These are phyloP conservation scores for Trematomus loennbergii DNA, from an alignment of 2,113 vertebrate species.

Conservation along the genomic window DNA sequence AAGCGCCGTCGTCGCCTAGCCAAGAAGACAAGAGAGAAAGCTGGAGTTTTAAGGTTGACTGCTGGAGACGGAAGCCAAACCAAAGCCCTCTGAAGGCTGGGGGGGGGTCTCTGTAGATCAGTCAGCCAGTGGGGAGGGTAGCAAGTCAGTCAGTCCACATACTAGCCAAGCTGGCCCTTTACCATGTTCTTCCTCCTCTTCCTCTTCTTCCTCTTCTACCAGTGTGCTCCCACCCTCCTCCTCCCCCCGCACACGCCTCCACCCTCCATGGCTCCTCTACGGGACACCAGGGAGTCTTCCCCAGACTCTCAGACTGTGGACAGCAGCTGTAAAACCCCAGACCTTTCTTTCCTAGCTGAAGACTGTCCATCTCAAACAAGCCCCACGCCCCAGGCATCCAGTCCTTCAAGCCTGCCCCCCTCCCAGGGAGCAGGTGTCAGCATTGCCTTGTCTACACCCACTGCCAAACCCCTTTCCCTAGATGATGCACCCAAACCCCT, in stretches of 20 bases:
- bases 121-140: constrained; percentile 50
- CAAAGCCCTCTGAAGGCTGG: constrained; percentile 72
- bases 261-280: constrained; percentile 65
- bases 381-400: constrained; percentile 59
- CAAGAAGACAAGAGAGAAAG: constrained; percentile 80
- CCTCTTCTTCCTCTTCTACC: constrained; percentile 79
- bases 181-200: constrained; percentile 84
- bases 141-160: constrained; percentile 78
- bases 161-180: constrained; percentile 75
- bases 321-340: constrained; percentile 93
- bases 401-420: constrained; percentile 65
- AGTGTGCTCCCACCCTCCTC: constrained; percentile 82
- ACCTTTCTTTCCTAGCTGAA: constrained; percentile 87
- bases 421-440: constrained; percentile 57
- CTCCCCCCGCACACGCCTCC: constrained; percentile 82
- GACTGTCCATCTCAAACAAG: constrained; percentile 77
- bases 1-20: constrained; percentile 80
- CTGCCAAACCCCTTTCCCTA: constrained; percentile 58
- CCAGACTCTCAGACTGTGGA: constrained; percentile 94
- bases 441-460: constrained; percentile 57
- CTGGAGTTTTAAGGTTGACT: background rate
- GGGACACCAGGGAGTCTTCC: constrained; percentile 86
- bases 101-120: constrained; percentile 64
- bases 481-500: constrained; percentile 76
- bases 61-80: constrained; percentile 56